Evolutionary conservation across 1,140 invertebrate species (phyloP).

Genomic region (Wasmannia auropunctata): DNA sequence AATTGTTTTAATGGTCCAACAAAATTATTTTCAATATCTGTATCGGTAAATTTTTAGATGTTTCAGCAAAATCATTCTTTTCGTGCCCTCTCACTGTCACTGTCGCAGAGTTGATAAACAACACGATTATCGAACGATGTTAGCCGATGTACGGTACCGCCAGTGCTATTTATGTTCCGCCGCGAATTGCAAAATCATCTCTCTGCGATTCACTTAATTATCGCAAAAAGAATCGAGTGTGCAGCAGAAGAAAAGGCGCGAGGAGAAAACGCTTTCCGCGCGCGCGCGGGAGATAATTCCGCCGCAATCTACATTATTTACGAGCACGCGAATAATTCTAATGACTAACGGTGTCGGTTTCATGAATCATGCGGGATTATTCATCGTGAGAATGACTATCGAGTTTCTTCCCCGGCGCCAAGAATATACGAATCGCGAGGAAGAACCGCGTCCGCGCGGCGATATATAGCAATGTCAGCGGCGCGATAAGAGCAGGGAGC

Average conservation of each 20-base stretch:
- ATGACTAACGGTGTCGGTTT: slow-evolving; percentile 35
- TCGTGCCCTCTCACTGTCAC: no score
- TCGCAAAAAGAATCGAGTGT: not conserved
- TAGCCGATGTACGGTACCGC: no score
- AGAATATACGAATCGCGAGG: not conserved
- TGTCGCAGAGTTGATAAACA: no score
- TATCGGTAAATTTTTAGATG: no score
- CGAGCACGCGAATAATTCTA: slow-evolving; percentile 40
- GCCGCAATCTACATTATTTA: not conserved
- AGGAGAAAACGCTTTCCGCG: not conserved
- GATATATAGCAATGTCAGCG: slow-evolving; percentile 7
- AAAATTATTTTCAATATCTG: no score
- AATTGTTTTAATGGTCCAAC: no score
- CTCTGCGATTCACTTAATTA: no score
- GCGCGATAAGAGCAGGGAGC: slow-evolving; percentile 13
- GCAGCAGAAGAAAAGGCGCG: not conserved
- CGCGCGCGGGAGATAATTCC: slow-evolving; percentile 26
- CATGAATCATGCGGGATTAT: slow-evolving; percentile 44
- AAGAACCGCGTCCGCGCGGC: not conserved
- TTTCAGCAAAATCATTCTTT: no score
- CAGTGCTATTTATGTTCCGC: no score
- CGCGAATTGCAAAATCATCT: not conserved
- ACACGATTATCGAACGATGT: not conserved
- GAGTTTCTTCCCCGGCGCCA: slow-evolving; percentile 9
- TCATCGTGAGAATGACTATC: slow-evolving; percentile 37